Percentiles rank a stretch among this genome's conserved stretches.
These are phyloP conservation scores for Drosophila rubida DNA, from an alignment of 2,888 invertebrate species.

Conservation along the genomic window DNA sequence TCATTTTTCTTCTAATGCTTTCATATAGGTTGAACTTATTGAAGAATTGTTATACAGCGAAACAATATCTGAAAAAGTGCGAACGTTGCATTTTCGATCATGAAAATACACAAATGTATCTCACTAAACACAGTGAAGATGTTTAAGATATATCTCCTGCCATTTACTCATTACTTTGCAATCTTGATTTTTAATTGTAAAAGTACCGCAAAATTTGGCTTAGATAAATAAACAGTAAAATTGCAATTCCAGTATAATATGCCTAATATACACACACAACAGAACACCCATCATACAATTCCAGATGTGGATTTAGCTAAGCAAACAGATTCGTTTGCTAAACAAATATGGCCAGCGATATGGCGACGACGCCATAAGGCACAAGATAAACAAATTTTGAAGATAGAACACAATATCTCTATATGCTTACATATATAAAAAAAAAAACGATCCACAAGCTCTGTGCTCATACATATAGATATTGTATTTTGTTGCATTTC, in stretches of 20 bases:
- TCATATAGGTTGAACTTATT: no score
- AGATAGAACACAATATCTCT: slow-evolving; percentile 27
- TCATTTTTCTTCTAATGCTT: no score
- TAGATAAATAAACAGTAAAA: slow-evolving; percentile 47
- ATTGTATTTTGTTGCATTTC: not conserved
- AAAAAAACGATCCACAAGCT: not conserved
- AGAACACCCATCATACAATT: slow-evolving; percentile 8
- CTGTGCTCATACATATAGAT: slow-evolving; percentile 10
- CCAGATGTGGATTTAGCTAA: slow-evolving; percentile 31
- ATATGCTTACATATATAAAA: not conserved
- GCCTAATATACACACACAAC: slow-evolving; percentile 5
- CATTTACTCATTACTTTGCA: not conserved
- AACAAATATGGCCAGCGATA: slow-evolving; percentile 43
- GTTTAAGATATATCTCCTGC: not conserved
- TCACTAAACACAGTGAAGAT: not conserved
- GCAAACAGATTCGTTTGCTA: slow-evolving; percentile 52
- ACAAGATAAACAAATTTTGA: slow-evolving; percentile 48
- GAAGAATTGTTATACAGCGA: no score
- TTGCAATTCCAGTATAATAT: slow-evolving; percentile 5
- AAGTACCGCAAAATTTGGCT: slow-evolving; percentile 33
- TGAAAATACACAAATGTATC: no score
- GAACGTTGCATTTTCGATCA: no score
- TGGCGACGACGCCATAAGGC: slow-evolving; percentile 40
- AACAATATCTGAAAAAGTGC: no score
- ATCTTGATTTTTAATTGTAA: slow-evolving; percentile 19